Conservation (phyloP, 2,888 invertebrate genomes). For the Zaprionus bogoriensis region DNA sequence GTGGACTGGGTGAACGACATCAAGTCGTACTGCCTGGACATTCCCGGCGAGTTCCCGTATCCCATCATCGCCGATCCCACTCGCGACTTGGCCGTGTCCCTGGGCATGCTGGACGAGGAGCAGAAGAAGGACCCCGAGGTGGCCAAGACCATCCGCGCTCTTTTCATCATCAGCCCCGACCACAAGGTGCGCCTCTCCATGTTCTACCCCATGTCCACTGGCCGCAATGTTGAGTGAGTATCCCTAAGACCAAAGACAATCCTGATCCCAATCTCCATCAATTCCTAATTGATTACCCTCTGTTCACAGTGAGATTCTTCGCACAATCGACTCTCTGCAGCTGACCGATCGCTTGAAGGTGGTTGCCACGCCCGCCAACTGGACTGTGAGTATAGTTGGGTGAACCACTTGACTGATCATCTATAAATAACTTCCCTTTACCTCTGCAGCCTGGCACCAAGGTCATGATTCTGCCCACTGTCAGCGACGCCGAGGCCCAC, state of each 20-base stretch:
- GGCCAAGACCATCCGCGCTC: slow-evolving; percentile 88
- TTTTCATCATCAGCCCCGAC: slow-evolving; percentile 92
- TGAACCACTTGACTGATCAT: too few species aligned
- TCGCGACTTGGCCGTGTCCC: slow-evolving; percentile 87
- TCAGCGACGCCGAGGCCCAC: slow-evolving; percentile 87
- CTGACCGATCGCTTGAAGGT: slow-evolving; percentile 88
- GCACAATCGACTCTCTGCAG: slow-evolving; percentile 92
- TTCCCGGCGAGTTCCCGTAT: slow-evolving; percentile 89
- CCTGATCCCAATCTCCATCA: background rate
- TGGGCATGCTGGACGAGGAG: slow-evolving; percentile 92
- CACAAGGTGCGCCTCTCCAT: slow-evolving; percentile 90
- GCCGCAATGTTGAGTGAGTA: slow-evolving; percentile 92
- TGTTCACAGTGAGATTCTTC: slow-evolving; percentile 89
- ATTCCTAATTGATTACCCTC: background rate
- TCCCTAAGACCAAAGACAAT: background rate
- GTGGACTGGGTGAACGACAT: slow-evolving; percentile 90
- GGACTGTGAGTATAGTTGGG: slow-evolving; percentile 86
- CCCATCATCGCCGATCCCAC: slow-evolving; percentile 92
- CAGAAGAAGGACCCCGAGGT: slow-evolving; percentile 87
- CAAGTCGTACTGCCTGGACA: slow-evolving; percentile 87
- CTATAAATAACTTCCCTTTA: background rate
- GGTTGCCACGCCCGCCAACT: slow-evolving; percentile 93
- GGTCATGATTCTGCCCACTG: slow-evolving; percentile 91
- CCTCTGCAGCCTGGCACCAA: slow-evolving; percentile 86
- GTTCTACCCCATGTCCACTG: slow-evolving; percentile 93